phyloP scores from a whole-genome alignment of 2,888 invertebrate species.

The Pycnomerus fuliginosus region DNA sequence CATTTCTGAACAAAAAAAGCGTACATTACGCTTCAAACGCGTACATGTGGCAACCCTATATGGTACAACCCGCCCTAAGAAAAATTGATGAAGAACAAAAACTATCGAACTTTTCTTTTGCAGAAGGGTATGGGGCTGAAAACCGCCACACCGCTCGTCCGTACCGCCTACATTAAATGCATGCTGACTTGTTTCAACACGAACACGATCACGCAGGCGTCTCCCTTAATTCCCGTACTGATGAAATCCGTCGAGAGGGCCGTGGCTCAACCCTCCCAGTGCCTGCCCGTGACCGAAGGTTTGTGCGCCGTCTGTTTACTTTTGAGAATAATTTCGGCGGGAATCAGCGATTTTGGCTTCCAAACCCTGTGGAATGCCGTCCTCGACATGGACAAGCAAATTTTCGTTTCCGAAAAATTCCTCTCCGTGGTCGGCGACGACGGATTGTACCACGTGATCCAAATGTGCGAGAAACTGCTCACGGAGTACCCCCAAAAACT shows the following conservation, averaged over 20 bases:
- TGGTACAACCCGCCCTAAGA: too few species aligned
- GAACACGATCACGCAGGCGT: conserved; percentile 53
- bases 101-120: conserved; percentile 9
- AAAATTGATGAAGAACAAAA: too few species aligned
- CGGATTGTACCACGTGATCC: conserved; percentile 63
- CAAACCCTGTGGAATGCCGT: conserved; percentile 68
- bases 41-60: too few species aligned
- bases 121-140: conserved; percentile 72
- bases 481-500: conserved; percentile 68
- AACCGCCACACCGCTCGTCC: conserved; percentile 73
- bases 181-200: conserved; percentile 66
- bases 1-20: too few species aligned
- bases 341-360: conserved; percentile 56
- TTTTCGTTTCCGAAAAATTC: conserved; percentile 81
- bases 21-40: too few species aligned
- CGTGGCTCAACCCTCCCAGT: conserved; percentile 70
- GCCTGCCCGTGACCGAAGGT: conserved; percentile 68
- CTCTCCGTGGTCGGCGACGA: conserved; percentile 71
- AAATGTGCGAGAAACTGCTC: conserved; percentile 71
- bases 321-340: conserved; percentile 60
- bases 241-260: conserved; percentile 75
- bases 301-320: conserved; percentile 68
- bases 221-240: conserved; percentile 62
- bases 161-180: conserved; percentile 77
- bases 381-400: conserved; percentile 73